Base-by-base conservation (phyloP, 1,140 invertebrate species). In the Hycleus phaleratus region DNA sequence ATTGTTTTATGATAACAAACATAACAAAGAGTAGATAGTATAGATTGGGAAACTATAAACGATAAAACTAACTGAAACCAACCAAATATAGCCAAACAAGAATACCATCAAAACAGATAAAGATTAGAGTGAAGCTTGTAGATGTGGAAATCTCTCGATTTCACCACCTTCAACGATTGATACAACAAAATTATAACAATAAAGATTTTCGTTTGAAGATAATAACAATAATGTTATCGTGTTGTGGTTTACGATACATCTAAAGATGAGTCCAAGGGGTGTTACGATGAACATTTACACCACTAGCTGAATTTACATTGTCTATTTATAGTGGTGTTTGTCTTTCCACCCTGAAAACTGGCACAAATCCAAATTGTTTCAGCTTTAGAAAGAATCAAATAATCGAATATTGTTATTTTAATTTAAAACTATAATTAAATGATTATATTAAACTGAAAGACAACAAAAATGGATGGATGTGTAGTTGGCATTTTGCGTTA, bases 291-390 rank as follows among this genome's bases (percentile, higher is more conserved):
- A 63, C 61, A 63, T 64, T 64, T 60, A 49, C 65, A 61, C 56
- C 54, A 62, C 58, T 58, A 58, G 65, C 62, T 67, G 60, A 58
- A 39, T 56, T 50, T 26, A 50, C 58, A 53, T 62, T 60, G 45
- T 60, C 60, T 64, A 64, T 65, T 67, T 65, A 67, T 60, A 63
- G 56, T 43, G 56, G 53, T 67, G 63, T 67, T 67, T 65, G 65
- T 67, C 65, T 65, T 62, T 46, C 32, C 32, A 5, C 32, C 18
- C 18, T 18, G 18, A 18, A 7, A 32, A 32, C 32, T 32, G 32
- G 32, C 32, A 32, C 32, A 32, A 32, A 32, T 32, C 32, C 32
- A 32, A 32, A 4, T 4, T 18, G 18, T 18, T 32, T 32, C 32
- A 32, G 7, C 32, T 5, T 4, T 32, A 32, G 4, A 32, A 32